Percentiles rank a stretch among this genome's conserved stretches.
Evolutionary conservation across 2,888 invertebrate species (phyloP).

Genomic region (Oxystoma pomonae): DNA sequence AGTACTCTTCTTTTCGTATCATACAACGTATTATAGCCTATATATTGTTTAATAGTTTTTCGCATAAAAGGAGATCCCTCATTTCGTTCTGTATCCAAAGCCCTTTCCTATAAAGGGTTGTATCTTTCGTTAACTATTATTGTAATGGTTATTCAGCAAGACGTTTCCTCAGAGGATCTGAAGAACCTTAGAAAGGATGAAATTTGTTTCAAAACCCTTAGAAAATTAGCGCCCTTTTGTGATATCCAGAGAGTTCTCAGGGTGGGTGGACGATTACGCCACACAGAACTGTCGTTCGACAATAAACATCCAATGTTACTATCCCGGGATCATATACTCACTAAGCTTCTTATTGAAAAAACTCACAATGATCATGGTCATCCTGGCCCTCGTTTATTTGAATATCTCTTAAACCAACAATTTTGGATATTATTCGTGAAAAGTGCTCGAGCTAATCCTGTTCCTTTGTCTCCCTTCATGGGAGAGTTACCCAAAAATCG

Average conservation of each 20-base stretch:
- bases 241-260: not conserved
- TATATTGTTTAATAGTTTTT: not conserved
- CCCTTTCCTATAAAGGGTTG: not conserved
- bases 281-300: not conserved
- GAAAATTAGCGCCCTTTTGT: slow-evolving; percentile 7
- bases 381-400: slow-evolving; percentile 6
- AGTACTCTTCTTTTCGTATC: not conserved
- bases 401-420: slow-evolving; percentile 10
- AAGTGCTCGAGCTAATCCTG: slow-evolving; percentile 16
- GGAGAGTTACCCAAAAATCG: slow-evolving; percentile 28
- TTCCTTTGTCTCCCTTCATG: slow-evolving; percentile 26
- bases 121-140: not conserved
- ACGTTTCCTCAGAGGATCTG: not conserved
- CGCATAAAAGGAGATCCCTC: not conserved
- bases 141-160: not conserved
- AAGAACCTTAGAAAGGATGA: not conserved
- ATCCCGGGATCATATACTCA: not conserved
- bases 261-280: not conserved
- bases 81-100: not conserved
- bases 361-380: slow-evolving; percentile 1
- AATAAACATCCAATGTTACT: not conserved
- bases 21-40: slow-evolving; percentile 9
- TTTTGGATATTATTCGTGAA: slow-evolving; percentile 16
- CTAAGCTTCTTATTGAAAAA: not conserved
- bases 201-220: slow-evolving; percentile 5